Percentiles rank a stretch among this genome's conserved stretches.
phyloP scores from a whole-genome alignment of 2,113 vertebrate genomes.

The Xenus cinereus region DNA sequence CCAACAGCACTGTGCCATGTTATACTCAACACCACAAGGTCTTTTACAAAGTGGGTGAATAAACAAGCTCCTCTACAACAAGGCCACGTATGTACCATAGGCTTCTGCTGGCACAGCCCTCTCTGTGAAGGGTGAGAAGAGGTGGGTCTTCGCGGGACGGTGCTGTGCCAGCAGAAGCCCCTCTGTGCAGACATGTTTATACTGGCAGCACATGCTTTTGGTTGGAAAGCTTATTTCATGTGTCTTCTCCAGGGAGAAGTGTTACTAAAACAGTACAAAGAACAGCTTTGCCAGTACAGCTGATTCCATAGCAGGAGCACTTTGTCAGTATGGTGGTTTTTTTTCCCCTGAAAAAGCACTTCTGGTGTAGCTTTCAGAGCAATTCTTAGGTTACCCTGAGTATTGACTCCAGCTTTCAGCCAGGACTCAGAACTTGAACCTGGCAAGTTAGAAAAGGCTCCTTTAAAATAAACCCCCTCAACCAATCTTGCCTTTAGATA shows the following conservation, averaged over 20 bases:
- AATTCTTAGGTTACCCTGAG: not conserved
- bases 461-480: not conserved
- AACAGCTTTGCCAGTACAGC: slow-evolving; percentile 29
- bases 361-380: not conserved
- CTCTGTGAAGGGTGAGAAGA: not conserved
- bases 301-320: not conserved
- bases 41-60: not conserved
- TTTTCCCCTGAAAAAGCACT: not conserved
- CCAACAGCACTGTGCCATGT: not conserved
- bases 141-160: not conserved
- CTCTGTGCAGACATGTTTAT: not conserved
- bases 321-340: not conserved
- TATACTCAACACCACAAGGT: not conserved
- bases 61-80: not conserved
- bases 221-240: not conserved
- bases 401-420: not conserved
- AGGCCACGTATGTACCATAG: not conserved
- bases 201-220: not conserved
- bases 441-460: not conserved
- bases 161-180: not conserved
- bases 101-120: not conserved
- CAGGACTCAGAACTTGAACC: not conserved
- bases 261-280: not conserved
- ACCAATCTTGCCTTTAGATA: not conserved
- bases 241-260: slow-evolving; percentile 26